These are phyloP conservation scores for Andrena chrysosceles DNA, from an alignment of 2,888 invertebrate genomes.

Conservation along the genomic window DNA sequence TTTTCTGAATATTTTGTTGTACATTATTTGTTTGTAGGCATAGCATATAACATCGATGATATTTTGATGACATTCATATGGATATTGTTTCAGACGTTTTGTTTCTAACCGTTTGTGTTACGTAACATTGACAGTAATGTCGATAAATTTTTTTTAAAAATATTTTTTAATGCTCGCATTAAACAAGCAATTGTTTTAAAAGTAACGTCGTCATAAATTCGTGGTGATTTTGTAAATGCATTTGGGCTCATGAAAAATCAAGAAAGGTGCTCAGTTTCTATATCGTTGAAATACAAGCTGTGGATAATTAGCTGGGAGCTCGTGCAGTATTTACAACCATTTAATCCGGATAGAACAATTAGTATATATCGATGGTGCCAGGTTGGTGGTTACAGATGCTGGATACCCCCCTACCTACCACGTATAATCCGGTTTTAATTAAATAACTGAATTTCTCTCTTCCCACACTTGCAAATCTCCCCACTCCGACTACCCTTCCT, in stretches of 20 bases:
- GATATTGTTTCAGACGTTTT: no score
- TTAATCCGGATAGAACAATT: conserved; percentile 80
- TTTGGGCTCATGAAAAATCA: conserved; percentile 37
- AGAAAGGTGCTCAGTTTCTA: conserved; percentile 32
- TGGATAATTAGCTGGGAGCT: conserved; percentile 64
- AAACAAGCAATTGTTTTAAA: not conserved
- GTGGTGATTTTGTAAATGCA: not conserved
- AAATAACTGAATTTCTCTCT: conserved; percentile 77
- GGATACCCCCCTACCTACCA: conserved; percentile 62
- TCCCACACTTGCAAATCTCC: conserved; percentile 28
- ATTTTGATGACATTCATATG: no score
- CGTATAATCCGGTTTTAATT: conserved; percentile 84
- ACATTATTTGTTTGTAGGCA: no score
- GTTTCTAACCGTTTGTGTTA: no score
- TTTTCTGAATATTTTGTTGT: no score
- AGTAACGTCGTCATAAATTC: not conserved
- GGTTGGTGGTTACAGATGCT: conserved; percentile 72
- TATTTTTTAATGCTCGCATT: no score
- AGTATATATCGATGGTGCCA: conserved; percentile 75
- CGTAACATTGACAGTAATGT: no score
- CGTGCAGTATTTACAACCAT: conserved; percentile 67
- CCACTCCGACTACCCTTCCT: not conserved
- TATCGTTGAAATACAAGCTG: conserved; percentile 58
- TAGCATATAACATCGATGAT: no score
- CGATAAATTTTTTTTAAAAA: no score